phyloP scores from a whole-genome alignment of 2,888 invertebrate genomes.

The Dinocampus coccinellae region DNA sequence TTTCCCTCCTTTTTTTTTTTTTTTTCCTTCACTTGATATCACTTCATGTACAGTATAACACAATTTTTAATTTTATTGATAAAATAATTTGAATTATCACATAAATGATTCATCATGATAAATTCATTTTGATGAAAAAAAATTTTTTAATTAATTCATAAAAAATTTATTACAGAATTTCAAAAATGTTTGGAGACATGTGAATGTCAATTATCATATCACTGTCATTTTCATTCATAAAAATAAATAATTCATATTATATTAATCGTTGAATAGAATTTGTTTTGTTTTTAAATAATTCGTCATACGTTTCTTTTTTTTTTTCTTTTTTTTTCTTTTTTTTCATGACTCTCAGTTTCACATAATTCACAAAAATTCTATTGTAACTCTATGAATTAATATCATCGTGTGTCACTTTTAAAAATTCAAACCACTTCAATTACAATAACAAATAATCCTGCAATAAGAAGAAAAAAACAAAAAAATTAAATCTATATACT shows the following conservation, averaged over 20 bases:
- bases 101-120: conserved; percentile 8
- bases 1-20: too few relatives aligned
- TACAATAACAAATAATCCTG: too few relatives aligned
- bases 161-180: not conserved
- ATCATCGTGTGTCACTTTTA: conserved; percentile 6
- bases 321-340: too few relatives aligned
- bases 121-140: conserved; percentile 9
- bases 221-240: conserved; percentile 12
- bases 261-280: not conserved
- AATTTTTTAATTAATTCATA: not conserved
- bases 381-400: not conserved
- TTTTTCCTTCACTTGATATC: conserved; percentile 30
- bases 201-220: conserved; percentile 10
- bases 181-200: not conserved
- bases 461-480: too few relatives aligned
- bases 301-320: not conserved
- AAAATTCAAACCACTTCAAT: not conserved
- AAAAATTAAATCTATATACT: too few relatives aligned
- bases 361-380: not conserved
- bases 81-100: not conserved
- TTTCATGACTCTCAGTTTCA: not conserved
- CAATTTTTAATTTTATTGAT: conserved; percentile 23
- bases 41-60: conserved; percentile 1
- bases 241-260: not conserved
- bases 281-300: not conserved